A percentile compares a stretch with the other conserved stretches of the same genome.
phyloP scores from a whole-genome alignment of 2,888 invertebrate species.

The Pterobdella sp. region DNA sequence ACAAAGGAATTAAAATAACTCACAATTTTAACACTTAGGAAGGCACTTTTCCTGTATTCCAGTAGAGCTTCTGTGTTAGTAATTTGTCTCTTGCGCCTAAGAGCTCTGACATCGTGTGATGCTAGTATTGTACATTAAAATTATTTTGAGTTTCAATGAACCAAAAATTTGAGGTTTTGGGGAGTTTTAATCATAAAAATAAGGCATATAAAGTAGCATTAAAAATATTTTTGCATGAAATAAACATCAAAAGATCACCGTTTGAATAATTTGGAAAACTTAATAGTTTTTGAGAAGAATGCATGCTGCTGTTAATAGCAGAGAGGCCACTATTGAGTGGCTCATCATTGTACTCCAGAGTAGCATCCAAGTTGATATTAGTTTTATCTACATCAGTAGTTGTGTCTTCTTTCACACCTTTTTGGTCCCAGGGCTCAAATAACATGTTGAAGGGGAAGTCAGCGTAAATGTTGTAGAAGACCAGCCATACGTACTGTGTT shows the following conservation, averaged over 20 bases:
- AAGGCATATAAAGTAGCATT: no score
- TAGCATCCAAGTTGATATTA: background rate
- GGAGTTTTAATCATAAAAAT: no score
- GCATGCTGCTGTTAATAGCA: no score
- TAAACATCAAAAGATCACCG: no score
- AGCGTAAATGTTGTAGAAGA: conserved; percentile 23
- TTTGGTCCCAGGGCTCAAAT: conserved; percentile 15
- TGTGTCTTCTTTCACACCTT: background rate
- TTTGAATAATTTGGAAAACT: no score
- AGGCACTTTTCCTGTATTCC: conserved; percentile 4
- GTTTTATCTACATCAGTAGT: background rate
- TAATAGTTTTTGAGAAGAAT: no score
- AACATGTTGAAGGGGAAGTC: conserved; percentile 25
- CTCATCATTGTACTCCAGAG: background rate
- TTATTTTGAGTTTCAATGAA: no score
- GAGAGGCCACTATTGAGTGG: no score
- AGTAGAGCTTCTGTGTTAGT: background rate
- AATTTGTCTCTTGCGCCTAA: background rate
- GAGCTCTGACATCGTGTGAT: background rate
- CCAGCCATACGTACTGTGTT: conserved; percentile 12
- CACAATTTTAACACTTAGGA: conserved; percentile 6
- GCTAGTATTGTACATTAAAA: no score
- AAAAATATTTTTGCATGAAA: no score
- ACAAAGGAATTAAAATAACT: no score
- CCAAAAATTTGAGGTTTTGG: no score